Evolutionary conservation across 2,888 invertebrate genomes (phyloP).

Genomic region (Drosophila parthenogenetica): DNA sequence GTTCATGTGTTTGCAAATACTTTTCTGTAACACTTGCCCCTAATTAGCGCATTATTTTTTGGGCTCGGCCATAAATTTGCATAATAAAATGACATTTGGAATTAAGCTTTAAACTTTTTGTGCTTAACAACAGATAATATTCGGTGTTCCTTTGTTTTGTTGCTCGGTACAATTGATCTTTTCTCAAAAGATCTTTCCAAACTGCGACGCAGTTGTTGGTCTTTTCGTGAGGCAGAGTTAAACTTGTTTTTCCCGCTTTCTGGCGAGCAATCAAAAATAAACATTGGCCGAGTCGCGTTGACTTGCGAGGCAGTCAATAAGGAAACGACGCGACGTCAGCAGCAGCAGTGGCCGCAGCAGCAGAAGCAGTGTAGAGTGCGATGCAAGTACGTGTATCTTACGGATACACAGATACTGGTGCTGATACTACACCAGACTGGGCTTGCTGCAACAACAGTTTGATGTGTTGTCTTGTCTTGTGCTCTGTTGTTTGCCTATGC

Average conservation of each 20-base stretch:
- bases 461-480: constrained; percentile 65
- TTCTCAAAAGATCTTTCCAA: constrained; percentile 47
- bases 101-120: constrained; percentile 25
- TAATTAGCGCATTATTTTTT: constrained; percentile 51
- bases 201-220: constrained; percentile 59
- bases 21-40: constrained; percentile 23
- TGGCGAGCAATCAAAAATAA: constrained; percentile 67
- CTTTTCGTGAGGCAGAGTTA: constrained; percentile 44
- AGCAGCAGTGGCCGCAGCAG: constrained; percentile 3
- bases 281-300: constrained; percentile 53
- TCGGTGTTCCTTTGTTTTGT: not conserved
- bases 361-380: constrained; percentile 23
- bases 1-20: constrained; percentile 12
- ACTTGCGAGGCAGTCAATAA: constrained; percentile 60
- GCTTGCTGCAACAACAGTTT: constrained; percentile 48
- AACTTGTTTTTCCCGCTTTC: constrained; percentile 77
- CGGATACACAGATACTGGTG: constrained; percentile 61
- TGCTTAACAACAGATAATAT: not conserved
- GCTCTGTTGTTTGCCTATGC: constrained; percentile 56
- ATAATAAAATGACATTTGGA: constrained; percentile 37
- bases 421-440: constrained; percentile 24
- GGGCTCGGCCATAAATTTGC: constrained; percentile 10
- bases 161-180: constrained; percentile 50
- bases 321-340: constrained; percentile 50
- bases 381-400: constrained; percentile 63